phyloP scores from a whole-genome alignment of 2,888 invertebrate species.

The Osmoderma eremita region DNA sequence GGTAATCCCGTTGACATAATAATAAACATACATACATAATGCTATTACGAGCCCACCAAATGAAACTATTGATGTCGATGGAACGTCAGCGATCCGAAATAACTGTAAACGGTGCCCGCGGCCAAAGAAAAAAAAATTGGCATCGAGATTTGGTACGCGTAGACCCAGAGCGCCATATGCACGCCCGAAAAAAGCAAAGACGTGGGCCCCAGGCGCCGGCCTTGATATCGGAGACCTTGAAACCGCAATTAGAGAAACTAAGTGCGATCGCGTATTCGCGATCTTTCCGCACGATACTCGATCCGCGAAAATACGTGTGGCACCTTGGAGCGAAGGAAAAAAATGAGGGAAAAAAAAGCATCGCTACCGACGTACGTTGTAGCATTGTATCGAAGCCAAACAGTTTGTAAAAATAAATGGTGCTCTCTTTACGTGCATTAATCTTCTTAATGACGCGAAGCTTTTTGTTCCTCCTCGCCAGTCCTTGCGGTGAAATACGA shows the following conservation, averaged over 20 bases:
- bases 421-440: constrained; percentile 2
- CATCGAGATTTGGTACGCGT: constrained; percentile 27
- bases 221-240: constrained; percentile 29
- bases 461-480: neutral
- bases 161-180: constrained; percentile 25
- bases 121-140: constrained; percentile 30
- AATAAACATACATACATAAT: constrained; percentile 16
- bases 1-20: neutral
- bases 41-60: constrained; percentile 13
- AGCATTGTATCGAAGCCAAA: constrained; percentile 31
- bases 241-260: constrained; percentile 31
- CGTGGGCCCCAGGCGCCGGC: constrained; percentile 30
- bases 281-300: constrained; percentile 1
- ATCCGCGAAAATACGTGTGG: constrained; percentile 25
- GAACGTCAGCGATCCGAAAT: constrained; percentile 29
- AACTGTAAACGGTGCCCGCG: constrained; percentile 33
- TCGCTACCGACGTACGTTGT: neutral
- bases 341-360: neutral
- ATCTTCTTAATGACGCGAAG: neutral
- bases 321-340: constrained; percentile 28
- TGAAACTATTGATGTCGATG: constrained; percentile 22
- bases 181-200: constrained; percentile 32
- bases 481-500: no score
- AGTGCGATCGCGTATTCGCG: constrained; percentile 5
- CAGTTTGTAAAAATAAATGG: constrained; percentile 21